phyloP scores from a whole-genome alignment of 30 jellyfish, hydroid and myxozoan genomes.

The Hydractinia echinata region DNA sequence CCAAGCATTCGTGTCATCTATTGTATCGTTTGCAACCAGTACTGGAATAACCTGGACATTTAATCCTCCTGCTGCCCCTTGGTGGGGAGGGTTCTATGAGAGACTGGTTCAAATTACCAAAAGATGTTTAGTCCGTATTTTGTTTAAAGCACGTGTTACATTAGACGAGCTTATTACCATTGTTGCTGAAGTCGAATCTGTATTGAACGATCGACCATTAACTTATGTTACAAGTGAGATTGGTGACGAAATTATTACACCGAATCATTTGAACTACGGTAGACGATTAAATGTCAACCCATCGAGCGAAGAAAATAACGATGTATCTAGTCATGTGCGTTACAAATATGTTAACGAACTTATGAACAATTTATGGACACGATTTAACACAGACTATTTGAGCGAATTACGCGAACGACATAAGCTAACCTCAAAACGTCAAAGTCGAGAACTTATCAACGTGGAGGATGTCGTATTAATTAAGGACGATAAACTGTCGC shows the following conservation, averaged over 20 bases:
- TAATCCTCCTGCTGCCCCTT: constrained; percentile 34
- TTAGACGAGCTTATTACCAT: constrained; percentile 30
- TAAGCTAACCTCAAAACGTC: not conserved
- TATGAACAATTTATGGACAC: no score
- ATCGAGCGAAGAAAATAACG: no score
- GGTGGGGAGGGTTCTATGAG: constrained; percentile 47
- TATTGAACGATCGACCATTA: constrained; percentile 34
- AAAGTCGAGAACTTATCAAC: no score
- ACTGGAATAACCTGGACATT: not conserved
- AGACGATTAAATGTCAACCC: no score
- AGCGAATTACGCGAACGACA: not conserved
- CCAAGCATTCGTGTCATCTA: not conserved
- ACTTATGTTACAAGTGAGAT: constrained; percentile 26
- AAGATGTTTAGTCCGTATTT: not conserved
- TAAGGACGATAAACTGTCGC: not conserved
- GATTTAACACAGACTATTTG: not conserved
- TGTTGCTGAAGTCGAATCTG: constrained; percentile 25
- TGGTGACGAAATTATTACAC: constrained; percentile 25
- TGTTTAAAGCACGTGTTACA: no score
- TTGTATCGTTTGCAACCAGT: not conserved
- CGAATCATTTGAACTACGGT: not conserved
- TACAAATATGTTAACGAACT: no score
- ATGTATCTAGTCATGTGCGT: no score
- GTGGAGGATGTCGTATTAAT: not conserved
- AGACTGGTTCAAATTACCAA: constrained; percentile 27